Percentiles rank a stretch among this genome's conserved stretches.
These are phyloP conservation scores for Trichopoda pennipes DNA, from an alignment of 2,888 invertebrate species.

Conservation along the genomic window DNA sequence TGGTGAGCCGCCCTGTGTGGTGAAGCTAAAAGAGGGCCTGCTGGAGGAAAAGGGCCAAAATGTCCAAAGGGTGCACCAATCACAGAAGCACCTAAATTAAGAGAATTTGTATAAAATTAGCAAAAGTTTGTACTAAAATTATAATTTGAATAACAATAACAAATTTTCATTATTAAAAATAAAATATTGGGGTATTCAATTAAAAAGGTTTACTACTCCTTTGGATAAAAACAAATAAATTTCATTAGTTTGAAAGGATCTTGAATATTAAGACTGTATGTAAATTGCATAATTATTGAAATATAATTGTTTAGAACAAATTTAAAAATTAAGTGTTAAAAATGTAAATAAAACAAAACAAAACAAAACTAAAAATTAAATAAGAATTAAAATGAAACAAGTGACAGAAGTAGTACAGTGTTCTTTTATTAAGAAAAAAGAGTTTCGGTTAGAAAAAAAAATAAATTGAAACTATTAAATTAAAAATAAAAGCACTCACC, in stretches of 20 bases:
- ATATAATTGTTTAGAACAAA: slow-evolving; percentile 25
- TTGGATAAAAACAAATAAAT: background rate
- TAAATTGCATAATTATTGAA: slow-evolving; percentile 18
- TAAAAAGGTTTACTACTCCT: slow-evolving; percentile 5
- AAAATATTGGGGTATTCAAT: slow-evolving; percentile 31
- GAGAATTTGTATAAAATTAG: slow-evolving; percentile 2
- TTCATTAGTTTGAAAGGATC: background rate
- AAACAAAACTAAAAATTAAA: slow-evolving; percentile 31
- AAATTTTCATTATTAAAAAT: slow-evolving; percentile 20
- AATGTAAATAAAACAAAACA: slow-evolving; percentile 30
- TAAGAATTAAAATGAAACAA: slow-evolving; percentile 4
- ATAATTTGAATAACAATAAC: slow-evolving; percentile 33
- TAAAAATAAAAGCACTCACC: slow-evolving; percentile 80
- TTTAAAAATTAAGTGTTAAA: slow-evolving; percentile 1
- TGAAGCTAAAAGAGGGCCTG: slow-evolving; percentile 78
- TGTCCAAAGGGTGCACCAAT: slow-evolving; percentile 82
- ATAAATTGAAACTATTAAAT: slow-evolving; percentile 56
- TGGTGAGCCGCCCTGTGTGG: slow-evolving; percentile 81
- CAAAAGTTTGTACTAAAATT: slow-evolving; percentile 1
- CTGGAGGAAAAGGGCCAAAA: slow-evolving; percentile 82
- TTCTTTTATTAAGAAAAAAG: slow-evolving; percentile 12
- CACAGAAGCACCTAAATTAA: slow-evolving; percentile 83
- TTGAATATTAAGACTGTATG: slow-evolving; percentile 6
- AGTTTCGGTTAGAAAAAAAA: slow-evolving; percentile 3
- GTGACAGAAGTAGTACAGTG: slow-evolving; percentile 16